phyloP scores from a whole-genome alignment of 2,888 invertebrate genomes.

The Anoncus sp. region DNA sequence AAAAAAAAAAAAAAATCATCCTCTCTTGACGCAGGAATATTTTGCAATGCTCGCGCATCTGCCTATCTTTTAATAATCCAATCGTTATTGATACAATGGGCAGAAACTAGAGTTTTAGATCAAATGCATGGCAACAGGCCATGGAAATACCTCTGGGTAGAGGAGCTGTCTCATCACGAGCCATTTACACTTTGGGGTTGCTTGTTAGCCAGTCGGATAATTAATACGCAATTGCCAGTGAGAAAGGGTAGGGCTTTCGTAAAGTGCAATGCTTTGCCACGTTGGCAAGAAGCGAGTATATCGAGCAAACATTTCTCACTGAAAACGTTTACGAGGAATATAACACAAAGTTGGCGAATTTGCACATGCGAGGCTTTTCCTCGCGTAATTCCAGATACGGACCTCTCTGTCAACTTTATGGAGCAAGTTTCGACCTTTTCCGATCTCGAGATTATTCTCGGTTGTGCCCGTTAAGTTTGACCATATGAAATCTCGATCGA shows the following conservation, averaged over 20 bases:
- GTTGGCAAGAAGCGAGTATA: slow-evolving; percentile 56
- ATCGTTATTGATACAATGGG: neutral
- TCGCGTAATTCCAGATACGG: slow-evolving; percentile 7
- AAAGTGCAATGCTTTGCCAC: slow-evolving; percentile 10
- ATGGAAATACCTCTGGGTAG: slow-evolving; percentile 22
- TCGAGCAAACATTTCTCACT: slow-evolving; percentile 69
- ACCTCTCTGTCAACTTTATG: neutral
- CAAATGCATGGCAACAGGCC: slow-evolving; percentile 29
- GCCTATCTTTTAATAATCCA: slow-evolving; percentile 22
- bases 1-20: neutral
- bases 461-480: neutral
- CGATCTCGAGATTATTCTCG: slow-evolving; percentile 36
- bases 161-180: slow-evolving; percentile 67
- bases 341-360: slow-evolving; percentile 15
- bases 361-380: slow-evolving; percentile 33
- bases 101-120: slow-evolving; percentile 8
- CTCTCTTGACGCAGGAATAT: neutral
- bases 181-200: slow-evolving; percentile 67
- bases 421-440: neutral
- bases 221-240: slow-evolving; percentile 70
- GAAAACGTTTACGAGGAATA: slow-evolving; percentile 19
- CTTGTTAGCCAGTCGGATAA: slow-evolving; percentile 73
- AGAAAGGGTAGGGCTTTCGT: neutral
- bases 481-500: slow-evolving; percentile 27
- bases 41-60: neutral